Percentiles rank a stretch among this genome's conserved stretches.
These are phyloP conservation scores for Eumerus sabulonum DNA, from an alignment of 2,888 invertebrate genomes.

Conservation along the genomic window DNA sequence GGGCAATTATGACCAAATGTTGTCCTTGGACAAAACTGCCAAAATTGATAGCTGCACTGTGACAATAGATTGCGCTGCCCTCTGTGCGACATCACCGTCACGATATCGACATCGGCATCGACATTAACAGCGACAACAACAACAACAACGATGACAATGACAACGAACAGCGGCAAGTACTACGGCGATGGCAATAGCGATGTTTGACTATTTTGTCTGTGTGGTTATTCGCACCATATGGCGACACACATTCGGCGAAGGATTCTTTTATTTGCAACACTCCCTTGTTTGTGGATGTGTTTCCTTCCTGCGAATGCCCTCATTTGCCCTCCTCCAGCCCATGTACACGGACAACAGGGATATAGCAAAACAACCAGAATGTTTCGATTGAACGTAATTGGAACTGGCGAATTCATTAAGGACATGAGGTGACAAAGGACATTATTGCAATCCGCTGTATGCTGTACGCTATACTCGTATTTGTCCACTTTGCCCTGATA, in stretches of 20 bases:
- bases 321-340: conserved; percentile 16
- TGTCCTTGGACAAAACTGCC: conserved; percentile 67
- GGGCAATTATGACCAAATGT: conserved; percentile 69
- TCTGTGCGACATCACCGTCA: conserved; percentile 10
- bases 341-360: too few species aligned
- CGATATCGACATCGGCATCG: background rate
- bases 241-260: conserved; percentile 56
- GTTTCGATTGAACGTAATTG: conserved; percentile 58
- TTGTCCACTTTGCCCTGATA: conserved; percentile 25
- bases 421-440: conserved; percentile 66
- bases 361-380: too few species aligned
- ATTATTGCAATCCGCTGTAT: conserved; percentile 62
- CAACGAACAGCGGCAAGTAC: background rate
- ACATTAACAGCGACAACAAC: conserved; percentile 1
- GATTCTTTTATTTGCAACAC: conserved; percentile 56
- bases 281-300: conserved; percentile 27
- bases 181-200: background rate
- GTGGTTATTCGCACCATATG: conserved; percentile 67
- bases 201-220: conserved; percentile 67
- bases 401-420: conserved; percentile 66
- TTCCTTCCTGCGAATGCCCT: conserved; percentile 19
- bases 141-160: conserved; percentile 1
- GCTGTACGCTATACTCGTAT: conserved; percentile 19
- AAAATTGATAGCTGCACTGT: conserved; percentile 68
- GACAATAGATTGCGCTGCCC: conserved; percentile 61